Conservation (phyloP, 64 coral and sea anemone genomes). For the Cladopsammia gracilis region DNA sequence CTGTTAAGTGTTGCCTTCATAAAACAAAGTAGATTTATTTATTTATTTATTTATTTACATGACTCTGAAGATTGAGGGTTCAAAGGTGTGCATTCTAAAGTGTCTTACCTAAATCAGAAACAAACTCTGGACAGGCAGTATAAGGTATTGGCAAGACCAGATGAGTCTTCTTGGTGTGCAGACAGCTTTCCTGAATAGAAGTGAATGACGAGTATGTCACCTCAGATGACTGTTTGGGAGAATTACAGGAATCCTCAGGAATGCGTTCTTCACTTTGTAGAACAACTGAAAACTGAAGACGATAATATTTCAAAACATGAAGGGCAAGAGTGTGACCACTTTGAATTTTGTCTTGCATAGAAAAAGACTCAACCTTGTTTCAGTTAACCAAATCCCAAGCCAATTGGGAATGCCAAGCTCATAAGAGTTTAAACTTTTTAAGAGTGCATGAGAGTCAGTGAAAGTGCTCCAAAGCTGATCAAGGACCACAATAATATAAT, state of each 20-base stretch:
- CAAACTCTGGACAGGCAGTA: conserved; percentile 90
- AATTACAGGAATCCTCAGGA: conserved; percentile 71
- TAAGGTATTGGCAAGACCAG: conserved; percentile 91
- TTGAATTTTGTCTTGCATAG: not conserved
- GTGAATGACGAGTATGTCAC: conserved; percentile 84
- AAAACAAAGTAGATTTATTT: no score
- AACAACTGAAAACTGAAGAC: conserved; percentile 78
- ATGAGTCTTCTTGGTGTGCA: conserved; percentile 94
- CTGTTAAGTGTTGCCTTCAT: no score
- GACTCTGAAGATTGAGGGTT: no score
- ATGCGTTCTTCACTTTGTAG: conserved; percentile 98
- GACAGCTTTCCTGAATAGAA: conserved; percentile 83
- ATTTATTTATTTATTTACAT: no score
- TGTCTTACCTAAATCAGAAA: conserved; percentile 90
- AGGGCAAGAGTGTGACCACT: no score
- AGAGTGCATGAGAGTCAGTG: no score
- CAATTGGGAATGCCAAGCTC: no score
- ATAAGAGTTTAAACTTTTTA: no score
- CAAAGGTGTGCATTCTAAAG: not conserved
- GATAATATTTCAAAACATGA: not conserved
- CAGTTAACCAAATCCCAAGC: no score
- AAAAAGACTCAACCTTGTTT: not conserved
- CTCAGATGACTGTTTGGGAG: conserved; percentile 42
- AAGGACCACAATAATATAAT: no score
- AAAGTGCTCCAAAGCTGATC: no score